Base-by-base conservation (phyloP, 1,140 invertebrate genomes). In the Drosophila lowei region DNA sequence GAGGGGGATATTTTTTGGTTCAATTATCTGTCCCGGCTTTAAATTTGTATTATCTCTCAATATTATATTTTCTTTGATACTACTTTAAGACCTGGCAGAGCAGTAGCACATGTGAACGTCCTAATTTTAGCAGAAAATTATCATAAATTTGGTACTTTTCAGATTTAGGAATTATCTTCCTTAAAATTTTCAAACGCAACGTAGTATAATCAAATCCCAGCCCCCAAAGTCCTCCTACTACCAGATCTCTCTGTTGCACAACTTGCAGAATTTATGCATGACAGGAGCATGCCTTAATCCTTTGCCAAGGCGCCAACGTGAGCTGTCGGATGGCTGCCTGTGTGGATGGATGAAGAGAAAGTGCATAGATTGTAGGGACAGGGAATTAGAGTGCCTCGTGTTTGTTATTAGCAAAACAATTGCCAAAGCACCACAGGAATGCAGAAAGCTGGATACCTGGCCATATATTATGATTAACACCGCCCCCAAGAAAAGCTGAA, bases 181-280 rank as follows among this genome's bases (percentile, higher is more conserved):
- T 15, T 6, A 23, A 41, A 47, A 55, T 41, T 46, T 46, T 13
- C 28, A 23, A 6, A 18, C 38, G 18, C 11, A 3, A 38, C 3
- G 34, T 38, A 38, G 34, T 5, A 13, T 38, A 38, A 38, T 38
- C 9, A 5, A 38, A 48, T 47, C 21, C 16, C 62, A 11, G 16
- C 9, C 6, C n/a, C 38, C 41, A 2, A 25, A 23, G 41, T 13
- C 13, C 15, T 55, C 16, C 16, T 5, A 25, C 11, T 23, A 16
- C 4, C 13, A 25, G 38, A 23, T 11, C 15, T 38, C 11, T 43
- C 49, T 41, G 44, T 49, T 79, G 77, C 71, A 79, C 61, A 83
- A 78, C 74, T 83, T 83, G 79, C 79, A 52, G 70, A 83, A 83
- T 83, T 83, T 83, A 83, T 83, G 79, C 79, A 83, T 83, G 79